phyloP scores from a whole-genome alignment of 2,888 invertebrate species.

The Eupithecia subfuscata region DNA sequence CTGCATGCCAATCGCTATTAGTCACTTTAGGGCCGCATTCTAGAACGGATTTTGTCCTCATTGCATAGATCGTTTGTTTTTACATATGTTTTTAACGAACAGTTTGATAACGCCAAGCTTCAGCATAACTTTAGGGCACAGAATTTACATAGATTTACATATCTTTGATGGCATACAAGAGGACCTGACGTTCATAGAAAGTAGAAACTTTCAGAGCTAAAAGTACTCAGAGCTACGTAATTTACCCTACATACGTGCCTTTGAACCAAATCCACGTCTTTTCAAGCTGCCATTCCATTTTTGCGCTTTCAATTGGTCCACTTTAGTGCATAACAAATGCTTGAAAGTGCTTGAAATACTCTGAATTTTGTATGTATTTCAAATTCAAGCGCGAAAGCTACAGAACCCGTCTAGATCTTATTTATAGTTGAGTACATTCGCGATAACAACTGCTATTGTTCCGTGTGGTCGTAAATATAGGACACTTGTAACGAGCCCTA shows the following conservation, averaged over 20 bases:
- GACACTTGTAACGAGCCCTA: constrained; percentile 62
- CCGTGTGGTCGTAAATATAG: constrained; percentile 65
- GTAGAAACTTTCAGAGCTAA: neutral
- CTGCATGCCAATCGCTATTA: neutral
- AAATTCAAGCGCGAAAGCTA: constrained; percentile 12
- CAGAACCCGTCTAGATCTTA: constrained; percentile 26
- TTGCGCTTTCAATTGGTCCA: neutral
- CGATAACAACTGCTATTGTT: constrained; percentile 71
- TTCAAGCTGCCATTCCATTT: neutral
- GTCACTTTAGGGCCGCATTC: neutral
- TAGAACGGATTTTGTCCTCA: neutral
- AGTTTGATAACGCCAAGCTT: neutral
- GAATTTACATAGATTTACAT: no score
- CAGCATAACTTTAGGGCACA: neutral
- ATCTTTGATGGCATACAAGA: neutral
- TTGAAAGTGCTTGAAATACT: constrained; percentile 7
- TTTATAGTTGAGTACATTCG: constrained; percentile 43
- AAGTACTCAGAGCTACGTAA: no score
- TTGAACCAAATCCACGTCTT: neutral
- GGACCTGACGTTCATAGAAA: neutral
- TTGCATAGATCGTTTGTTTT: neutral
- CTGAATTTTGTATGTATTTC: neutral
- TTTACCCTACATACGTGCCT: neutral
- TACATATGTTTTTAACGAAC: neutral
- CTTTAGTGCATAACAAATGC: neutral